Conservation (phyloP, 2,888 invertebrate species). For the Stramonita haemastoma region DNA sequence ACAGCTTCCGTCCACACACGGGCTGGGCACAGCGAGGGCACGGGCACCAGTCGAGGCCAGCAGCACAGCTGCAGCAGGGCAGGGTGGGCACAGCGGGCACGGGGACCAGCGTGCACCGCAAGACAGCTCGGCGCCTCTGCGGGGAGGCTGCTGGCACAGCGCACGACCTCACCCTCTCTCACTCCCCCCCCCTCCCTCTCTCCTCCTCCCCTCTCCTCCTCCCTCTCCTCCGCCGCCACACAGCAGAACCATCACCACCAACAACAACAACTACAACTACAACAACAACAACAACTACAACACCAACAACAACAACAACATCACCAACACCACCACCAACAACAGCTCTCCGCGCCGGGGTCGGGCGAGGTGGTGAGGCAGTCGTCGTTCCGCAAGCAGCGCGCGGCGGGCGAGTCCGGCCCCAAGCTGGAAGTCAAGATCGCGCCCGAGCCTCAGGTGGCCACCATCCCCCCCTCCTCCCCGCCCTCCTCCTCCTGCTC, state of each 20-base stretch:
- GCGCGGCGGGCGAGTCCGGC: slow-evolving; percentile 49
- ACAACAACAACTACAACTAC: slow-evolving; percentile 34
- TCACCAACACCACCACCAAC: slow-evolving; percentile 32
- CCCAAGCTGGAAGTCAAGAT: slow-evolving; percentile 64
- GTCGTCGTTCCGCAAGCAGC: slow-evolving; percentile 46
- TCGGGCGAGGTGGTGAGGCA: slow-evolving; percentile 46
- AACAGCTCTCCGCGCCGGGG: slow-evolving; percentile 41
- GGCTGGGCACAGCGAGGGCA: background rate
- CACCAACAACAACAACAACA: slow-evolving; percentile 38
- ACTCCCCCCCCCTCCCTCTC: slow-evolving; percentile 5
- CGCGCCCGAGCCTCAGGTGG: slow-evolving; percentile 56
- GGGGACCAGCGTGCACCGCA: background rate
- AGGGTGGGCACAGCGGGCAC: too few relatives aligned
- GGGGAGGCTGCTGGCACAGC: slow-evolving; percentile 36
- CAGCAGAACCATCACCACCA: slow-evolving; percentile 43
- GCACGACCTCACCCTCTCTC: too few relatives aligned
- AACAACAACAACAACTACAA: slow-evolving; percentile 33
- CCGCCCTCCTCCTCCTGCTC: slow-evolving; percentile 28
- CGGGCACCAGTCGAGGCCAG: slow-evolving; percentile 3
- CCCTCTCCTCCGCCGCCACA: background rate
- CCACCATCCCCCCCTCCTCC: slow-evolving; percentile 50
- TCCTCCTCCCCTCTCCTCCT: background rate
- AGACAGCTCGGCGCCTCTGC: slow-evolving; percentile 44
- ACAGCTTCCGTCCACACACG: slow-evolving; percentile 41
- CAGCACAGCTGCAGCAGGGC: background rate